Percentiles rank a stretch among this genome's conserved stretches.
These are phyloP conservation scores for Bostrychus sinensis DNA, from an alignment of 2,113 vertebrate species.

Conservation along the genomic window DNA sequence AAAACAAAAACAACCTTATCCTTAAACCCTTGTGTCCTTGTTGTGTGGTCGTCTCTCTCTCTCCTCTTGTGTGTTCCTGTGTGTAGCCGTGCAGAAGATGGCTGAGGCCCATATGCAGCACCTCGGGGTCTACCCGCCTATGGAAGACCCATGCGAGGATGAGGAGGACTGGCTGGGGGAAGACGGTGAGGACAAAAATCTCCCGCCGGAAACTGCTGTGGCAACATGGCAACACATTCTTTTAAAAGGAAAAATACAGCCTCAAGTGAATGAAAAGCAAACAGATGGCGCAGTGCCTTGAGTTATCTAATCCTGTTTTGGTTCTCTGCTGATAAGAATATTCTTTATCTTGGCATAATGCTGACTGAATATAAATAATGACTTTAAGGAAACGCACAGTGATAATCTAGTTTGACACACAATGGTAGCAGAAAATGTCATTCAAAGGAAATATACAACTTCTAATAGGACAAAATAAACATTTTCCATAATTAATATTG, in stretches of 20 bases:
- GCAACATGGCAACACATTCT: constrained; percentile 14
- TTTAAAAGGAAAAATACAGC: constrained; percentile 22
- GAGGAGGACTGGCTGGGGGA: constrained; percentile 69
- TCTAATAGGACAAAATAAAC: no score
- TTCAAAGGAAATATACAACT: background rate
- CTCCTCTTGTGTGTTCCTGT: constrained; percentile 38
- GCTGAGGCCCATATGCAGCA: constrained; percentile 94
- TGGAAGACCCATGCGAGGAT: constrained; percentile 83
- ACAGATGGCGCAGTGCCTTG: background rate
- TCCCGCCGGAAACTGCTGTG: constrained; percentile 61
- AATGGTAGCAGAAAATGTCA: background rate
- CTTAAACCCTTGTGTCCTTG: constrained; percentile 65
- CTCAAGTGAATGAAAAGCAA: background rate
- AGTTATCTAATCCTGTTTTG: background rate
- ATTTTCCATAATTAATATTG: background rate
- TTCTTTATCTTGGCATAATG: background rate
- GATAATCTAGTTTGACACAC: background rate
- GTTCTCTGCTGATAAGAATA: background rate
- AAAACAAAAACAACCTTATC: constrained; percentile 58
- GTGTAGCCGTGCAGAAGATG: constrained; percentile 93
- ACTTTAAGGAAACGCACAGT: background rate
- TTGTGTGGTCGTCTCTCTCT: constrained; percentile 43
- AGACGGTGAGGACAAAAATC: constrained; percentile 65
- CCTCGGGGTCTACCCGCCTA: constrained; percentile 81
- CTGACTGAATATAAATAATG: background rate